Evolutionary conservation across 2,797 vertebrate species (phyloP).

Genomic region (Chromobotia macracanthus): DNA sequence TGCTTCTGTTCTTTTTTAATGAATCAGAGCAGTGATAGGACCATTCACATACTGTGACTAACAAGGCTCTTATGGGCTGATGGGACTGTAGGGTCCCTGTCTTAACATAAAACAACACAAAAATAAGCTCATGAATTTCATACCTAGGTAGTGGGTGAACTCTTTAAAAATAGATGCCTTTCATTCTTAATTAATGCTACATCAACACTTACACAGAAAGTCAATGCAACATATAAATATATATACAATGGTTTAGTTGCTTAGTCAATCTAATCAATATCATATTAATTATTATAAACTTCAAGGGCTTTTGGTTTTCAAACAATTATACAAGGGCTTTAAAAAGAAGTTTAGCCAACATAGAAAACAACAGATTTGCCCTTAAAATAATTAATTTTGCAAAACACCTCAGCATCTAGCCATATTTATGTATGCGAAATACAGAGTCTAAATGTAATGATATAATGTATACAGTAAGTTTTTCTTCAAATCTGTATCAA

Average conservation of each 20-base stretch:
- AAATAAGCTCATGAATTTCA: neutral
- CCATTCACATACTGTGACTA: slow-evolving; percentile 11
- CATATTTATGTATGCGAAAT: slow-evolving; percentile 45
- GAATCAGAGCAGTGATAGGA: slow-evolving; percentile 10
- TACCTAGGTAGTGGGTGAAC: neutral
- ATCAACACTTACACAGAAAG: slow-evolving; percentile 38
- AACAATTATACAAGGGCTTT: slow-evolving; percentile 80
- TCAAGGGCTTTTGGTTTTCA: slow-evolving; percentile 80
- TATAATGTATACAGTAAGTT: slow-evolving; percentile 41
- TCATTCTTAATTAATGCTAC: slow-evolving; percentile 40
- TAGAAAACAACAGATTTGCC: slow-evolving; percentile 46
- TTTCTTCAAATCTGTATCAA: slow-evolving; percentile 30
- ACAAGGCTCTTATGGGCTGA: slow-evolving; percentile 7
- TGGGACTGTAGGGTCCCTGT: slow-evolving; percentile 20
- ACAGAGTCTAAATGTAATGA: slow-evolving; percentile 25
- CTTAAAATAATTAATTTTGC: slow-evolving; percentile 45
- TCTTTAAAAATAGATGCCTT: slow-evolving; percentile 10
- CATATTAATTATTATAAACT: slow-evolving; percentile 36
- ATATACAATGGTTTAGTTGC: slow-evolving; percentile 51
- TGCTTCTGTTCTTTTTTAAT: slow-evolving; percentile 13
- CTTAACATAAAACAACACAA: neutral
- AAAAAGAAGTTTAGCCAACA: slow-evolving; percentile 68
- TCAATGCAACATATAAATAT: slow-evolving; percentile 48
- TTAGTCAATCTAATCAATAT: slow-evolving; percentile 44
- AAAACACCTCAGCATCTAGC: slow-evolving; percentile 12